phyloP scores from a whole-genome alignment of 2,888 invertebrate species.

The Apeira syringaria region DNA sequence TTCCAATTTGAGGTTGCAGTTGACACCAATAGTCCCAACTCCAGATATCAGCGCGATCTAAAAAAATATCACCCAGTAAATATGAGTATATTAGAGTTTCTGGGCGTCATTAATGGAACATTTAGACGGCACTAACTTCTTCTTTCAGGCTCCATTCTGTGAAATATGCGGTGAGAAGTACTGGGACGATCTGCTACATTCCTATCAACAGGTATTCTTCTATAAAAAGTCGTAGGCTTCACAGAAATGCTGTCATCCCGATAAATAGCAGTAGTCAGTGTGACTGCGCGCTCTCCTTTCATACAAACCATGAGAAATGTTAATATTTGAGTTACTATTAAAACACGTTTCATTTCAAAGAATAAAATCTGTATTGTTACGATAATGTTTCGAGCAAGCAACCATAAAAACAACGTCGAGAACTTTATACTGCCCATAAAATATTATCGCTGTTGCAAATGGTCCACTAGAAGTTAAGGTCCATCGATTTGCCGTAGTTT shows the following conservation, averaged over 20 bases:
- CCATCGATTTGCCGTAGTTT: conserved; percentile 24
- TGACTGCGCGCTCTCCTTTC: conserved; percentile 20
- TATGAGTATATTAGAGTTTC: too few species aligned
- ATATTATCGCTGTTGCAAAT: conserved; percentile 41
- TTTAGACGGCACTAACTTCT: conserved; percentile 40
- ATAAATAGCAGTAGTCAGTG: conserved; percentile 39
- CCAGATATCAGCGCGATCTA: conserved; percentile 46
- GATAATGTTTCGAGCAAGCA: conserved; percentile 26
- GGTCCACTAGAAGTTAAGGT: conserved; percentile 20
- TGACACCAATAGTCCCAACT: conserved; percentile 63
- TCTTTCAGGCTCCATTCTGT: conserved; percentile 20
- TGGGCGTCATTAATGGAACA: too few species aligned
- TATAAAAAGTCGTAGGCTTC: conserved; percentile 39
- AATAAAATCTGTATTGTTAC: conserved; percentile 32
- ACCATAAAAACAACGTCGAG: conserved; percentile 32
- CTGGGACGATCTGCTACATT: conserved; percentile 12
- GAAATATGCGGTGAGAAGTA: conserved; percentile 35
- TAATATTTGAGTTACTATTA: conserved; percentile 13
- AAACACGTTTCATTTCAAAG: conserved; percentile 26
- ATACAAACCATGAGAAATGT: conserved; percentile 16
- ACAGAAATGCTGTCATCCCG: conserved; percentile 30
- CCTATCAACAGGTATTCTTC: conserved; percentile 35
- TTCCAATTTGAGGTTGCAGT: conserved; percentile 49
- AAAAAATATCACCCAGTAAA: conserved; percentile 10
- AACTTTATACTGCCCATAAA: conserved; percentile 53